Conservation (phyloP, 2,797 vertebrate species). For the Petrocephalus sullivani region DNA sequence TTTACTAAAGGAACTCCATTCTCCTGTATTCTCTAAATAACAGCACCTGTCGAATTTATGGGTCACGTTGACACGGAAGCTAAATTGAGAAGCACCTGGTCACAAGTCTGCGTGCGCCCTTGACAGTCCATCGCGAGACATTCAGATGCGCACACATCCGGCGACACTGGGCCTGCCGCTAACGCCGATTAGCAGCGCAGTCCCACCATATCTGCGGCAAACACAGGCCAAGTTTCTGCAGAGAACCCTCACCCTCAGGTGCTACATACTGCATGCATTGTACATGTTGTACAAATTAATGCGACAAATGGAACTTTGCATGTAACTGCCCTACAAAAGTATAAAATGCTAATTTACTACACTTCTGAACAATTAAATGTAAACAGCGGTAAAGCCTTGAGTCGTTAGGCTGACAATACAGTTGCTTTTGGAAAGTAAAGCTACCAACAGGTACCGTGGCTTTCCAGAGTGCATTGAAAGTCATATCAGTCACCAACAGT, state of each 20-base stretch:
- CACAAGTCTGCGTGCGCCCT: not conserved
- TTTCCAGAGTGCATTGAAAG: not conserved
- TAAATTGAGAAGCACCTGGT: slow-evolving; percentile 1
- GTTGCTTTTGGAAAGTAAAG: not conserved
- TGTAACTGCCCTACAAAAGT: not conserved
- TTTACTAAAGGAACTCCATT: not conserved
- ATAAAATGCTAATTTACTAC: not conserved
- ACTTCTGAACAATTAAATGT: not conserved
- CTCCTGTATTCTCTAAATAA: not conserved
- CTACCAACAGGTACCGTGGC: not conserved
- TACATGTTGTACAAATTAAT: not conserved
- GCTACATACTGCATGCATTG: not conserved
- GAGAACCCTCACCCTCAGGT: not conserved
- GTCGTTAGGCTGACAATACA: not conserved
- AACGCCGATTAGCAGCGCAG: not conserved
- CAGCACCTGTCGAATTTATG: not conserved
- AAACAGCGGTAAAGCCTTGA: not conserved
- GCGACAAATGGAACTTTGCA: not conserved
- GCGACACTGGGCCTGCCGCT: not conserved
- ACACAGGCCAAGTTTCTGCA: not conserved
- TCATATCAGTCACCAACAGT: not conserved
- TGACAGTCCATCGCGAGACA: not conserved
- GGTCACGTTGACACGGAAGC: not conserved
- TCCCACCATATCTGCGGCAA: not conserved
- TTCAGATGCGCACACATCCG: not conserved